phyloP scores from a whole-genome alignment of 2,113 vertebrate species.

The Myrmecobius fasciatus region DNA sequence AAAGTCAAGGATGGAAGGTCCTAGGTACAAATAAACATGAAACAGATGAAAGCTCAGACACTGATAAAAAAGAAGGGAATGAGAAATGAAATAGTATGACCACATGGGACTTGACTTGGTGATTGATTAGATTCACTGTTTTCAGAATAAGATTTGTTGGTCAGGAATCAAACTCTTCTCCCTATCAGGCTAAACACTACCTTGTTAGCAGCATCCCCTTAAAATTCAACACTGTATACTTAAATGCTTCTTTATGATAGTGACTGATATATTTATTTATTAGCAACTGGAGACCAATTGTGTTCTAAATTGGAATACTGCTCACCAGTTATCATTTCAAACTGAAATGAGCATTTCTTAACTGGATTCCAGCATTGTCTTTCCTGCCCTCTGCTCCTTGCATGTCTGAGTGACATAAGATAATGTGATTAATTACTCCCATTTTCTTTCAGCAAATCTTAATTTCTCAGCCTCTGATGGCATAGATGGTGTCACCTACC shows the following conservation, averaged over 20 bases:
- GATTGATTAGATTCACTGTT: not conserved
- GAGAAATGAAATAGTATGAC: not conserved
- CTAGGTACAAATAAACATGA: not conserved
- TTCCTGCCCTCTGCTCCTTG: conserved; percentile 52
- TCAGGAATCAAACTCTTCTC: not conserved
- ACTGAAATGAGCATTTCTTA: conserved; percentile 52
- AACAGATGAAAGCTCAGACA: not conserved
- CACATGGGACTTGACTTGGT: not conserved
- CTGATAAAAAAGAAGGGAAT: not conserved
- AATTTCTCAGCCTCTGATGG: conserved; percentile 66
- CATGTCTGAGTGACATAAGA: conserved; percentile 36
- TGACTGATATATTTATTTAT: conserved; percentile 57
- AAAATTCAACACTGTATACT: conserved; percentile 22
- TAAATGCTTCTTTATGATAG: conserved; percentile 43
- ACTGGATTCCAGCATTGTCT: conserved; percentile 15
- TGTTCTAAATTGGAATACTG: conserved; percentile 28
- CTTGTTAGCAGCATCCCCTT: conserved; percentile 37
- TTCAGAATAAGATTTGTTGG: not conserved
- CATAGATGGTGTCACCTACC: conserved; percentile 38
- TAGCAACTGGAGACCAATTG: conserved; percentile 42
- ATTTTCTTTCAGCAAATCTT: conserved; percentile 70
- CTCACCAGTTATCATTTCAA: conserved; percentile 40
- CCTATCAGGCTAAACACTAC: not conserved
- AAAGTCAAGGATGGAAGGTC: not conserved
- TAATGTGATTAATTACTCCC: conserved; percentile 67